Base-by-base conservation (phyloP, 30 jellyfish, hydroid and myxozoan genomes). In the Turritopsis dohrnii region DNA sequence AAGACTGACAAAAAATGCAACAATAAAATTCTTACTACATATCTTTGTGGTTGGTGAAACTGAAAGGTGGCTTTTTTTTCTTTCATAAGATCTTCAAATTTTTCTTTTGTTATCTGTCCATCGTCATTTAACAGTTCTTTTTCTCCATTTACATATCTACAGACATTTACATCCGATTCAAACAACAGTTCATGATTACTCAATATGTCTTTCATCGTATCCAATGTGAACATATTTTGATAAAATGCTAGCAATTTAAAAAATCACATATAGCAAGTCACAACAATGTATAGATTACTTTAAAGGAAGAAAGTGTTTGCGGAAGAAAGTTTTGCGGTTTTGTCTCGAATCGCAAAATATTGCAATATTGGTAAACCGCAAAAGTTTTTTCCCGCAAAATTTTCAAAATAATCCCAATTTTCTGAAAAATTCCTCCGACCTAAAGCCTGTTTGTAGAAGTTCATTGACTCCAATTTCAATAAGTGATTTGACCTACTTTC, bases 41-140 rank as follows among this genome's bases (percentile, higher is more conserved):
- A 94, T 72, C 99, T 81, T 71, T 94, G 99, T 29, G 99, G 99
- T 81, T 94, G 99, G 71, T 85, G 96, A 53, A 94, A 74, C 29
- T 94, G 99, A 18, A 94, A 53, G 8, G 96, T 94, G 18, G 99
- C 99, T 53, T 84, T 66, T 73, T 89, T 86, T 54, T 94, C 95
- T 65, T 80, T 19, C 87, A 84, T 20, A 16, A 94, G 91, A 29
- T 89, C 95, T 22, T 86, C 82, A 23, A 66, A 90, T 18, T 85
- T 75, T 1, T 82, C 93, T 0, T 80, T 75, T 27, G 90, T 31
- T 4, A 75, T 29, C 25, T 65, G 53, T 24, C 88, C 90, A 66
- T 83, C 99, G 21, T 85, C 96, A 83, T 94, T 94, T 71, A 94
- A 54, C 75, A 79, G 83, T 52, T 94, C 96, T 72, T 89, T 94